A percentile compares a stretch with the other conserved stretches of the same genome.
Evolutionary conservation across 2,113 vertebrate species (phyloP).

Genomic region (Fregata magnificens): DNA sequence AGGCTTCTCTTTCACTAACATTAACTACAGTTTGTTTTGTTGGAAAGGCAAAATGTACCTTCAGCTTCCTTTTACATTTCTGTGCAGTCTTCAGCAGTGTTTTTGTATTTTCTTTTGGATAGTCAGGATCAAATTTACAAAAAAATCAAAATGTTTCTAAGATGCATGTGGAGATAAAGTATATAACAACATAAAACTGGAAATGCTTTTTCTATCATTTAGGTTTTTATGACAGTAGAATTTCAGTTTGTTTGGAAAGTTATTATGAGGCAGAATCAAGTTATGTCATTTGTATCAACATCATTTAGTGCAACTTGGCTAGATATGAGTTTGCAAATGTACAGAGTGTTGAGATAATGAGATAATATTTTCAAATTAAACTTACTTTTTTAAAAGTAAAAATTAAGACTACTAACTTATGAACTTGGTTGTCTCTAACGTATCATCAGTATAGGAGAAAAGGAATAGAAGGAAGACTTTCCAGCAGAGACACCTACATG

Average conservation of each 20-base stretch:
- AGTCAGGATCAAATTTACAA: not conserved
- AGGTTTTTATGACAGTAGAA: not conserved
- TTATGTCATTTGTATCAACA: not conserved
- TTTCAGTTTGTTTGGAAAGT: not conserved
- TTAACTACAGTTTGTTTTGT: not conserved
- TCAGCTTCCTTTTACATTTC: not conserved
- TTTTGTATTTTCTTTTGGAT: not conserved
- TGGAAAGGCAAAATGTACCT: not conserved
- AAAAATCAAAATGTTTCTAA: not conserved
- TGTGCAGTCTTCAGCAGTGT: not conserved
- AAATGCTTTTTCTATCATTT: not conserved
- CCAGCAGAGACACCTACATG: not conserved
- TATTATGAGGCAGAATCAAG: not conserved
- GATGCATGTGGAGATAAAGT: not conserved
- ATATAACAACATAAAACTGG: not conserved
- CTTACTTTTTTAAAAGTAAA: not conserved
- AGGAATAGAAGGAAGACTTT: not conserved
- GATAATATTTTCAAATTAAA: not conserved
- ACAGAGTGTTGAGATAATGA: not conserved
- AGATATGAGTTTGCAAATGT: not conserved
- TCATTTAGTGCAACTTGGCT: not conserved
- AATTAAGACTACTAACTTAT: not conserved
- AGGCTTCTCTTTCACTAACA: not conserved
- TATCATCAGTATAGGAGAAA: not conserved
- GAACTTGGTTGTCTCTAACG: fast-evolving